phyloP scores from a whole-genome alignment of 2,113 vertebrate species.

The Theristicus caerulescens region DNA sequence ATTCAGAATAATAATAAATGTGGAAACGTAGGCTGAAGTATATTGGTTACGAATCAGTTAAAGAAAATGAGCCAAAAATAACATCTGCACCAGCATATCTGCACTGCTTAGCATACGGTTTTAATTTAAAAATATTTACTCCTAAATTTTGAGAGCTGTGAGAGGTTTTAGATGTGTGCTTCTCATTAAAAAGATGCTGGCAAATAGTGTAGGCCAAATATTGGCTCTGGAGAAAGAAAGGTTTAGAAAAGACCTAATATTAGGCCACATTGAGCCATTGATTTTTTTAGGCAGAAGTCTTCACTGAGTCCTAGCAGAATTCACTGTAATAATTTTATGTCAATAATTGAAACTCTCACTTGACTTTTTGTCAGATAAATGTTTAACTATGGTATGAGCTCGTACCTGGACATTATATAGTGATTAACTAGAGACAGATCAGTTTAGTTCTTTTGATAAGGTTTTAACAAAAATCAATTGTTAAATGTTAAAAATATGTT shows the following conservation, averaged over 20 bases:
- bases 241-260: conserved; percentile 26
- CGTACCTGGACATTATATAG: not conserved
- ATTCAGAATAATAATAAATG: not conserved
- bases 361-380: not conserved
- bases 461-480: not conserved
- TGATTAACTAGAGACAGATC: not conserved
- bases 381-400: not conserved
- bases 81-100: conserved; percentile 61
- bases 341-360: not conserved
- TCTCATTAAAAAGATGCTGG: conserved; percentile 62
- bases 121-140: conserved; percentile 71
- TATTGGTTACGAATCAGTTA: conserved; percentile 50
- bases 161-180: conserved; percentile 66
- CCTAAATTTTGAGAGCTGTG: conserved; percentile 62
- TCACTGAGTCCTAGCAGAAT: not conserved
- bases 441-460: not conserved
- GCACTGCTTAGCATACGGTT: conserved; percentile 60
- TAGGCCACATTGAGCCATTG: not conserved
- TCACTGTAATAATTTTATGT: not conserved
- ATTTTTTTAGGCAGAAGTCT: not conserved
- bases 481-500: not conserved
- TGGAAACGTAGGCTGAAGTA: not conserved
- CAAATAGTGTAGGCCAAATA: conserved; percentile 49
- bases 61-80: conserved; percentile 68
- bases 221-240: conserved; percentile 2